Evolutionary conservation across 2,113 vertebrate species (phyloP).

Genomic region (Microtus richardsoni): DNA sequence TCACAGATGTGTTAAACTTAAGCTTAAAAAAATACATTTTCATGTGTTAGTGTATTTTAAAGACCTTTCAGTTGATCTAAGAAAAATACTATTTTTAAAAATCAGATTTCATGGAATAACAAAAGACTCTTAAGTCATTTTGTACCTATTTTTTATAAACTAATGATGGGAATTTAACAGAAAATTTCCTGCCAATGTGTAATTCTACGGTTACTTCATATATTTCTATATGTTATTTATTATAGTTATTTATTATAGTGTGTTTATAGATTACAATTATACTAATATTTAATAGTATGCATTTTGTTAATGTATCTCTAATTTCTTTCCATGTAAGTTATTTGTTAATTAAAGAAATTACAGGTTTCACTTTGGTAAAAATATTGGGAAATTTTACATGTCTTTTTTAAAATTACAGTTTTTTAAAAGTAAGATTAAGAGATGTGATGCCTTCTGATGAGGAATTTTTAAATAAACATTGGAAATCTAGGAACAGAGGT

Average conservation of each 20-base stretch:
- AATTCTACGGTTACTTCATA: slow-evolving; percentile 43
- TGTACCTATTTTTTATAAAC: slow-evolving; percentile 25
- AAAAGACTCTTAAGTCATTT: slow-evolving; percentile 43
- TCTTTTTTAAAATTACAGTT: slow-evolving; percentile 24
- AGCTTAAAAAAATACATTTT: slow-evolving; percentile 31
- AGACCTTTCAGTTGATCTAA: slow-evolving; percentile 43
- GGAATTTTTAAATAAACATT: not conserved
- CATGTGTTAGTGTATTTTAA: slow-evolving; percentile 46
- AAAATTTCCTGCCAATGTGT: slow-evolving; percentile 10
- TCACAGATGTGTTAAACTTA: slow-evolving; percentile 51
- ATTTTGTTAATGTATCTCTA: slow-evolving; percentile 39
- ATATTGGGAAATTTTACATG: slow-evolving; percentile 32
- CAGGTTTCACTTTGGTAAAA: slow-evolving; percentile 38
- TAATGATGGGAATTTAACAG: slow-evolving; percentile 38
- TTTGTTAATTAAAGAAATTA: slow-evolving; percentile 49
- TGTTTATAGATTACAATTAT: not conserved
- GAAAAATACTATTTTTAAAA: not conserved
- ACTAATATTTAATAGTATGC: slow-evolving; percentile 12
- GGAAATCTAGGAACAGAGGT: slow-evolving; percentile 14
- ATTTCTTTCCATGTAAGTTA: slow-evolving; percentile 31
- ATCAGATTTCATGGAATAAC: slow-evolving; percentile 28
- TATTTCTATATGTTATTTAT: slow-evolving; percentile 21
- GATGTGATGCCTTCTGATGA: not conserved
- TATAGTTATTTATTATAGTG: no score
- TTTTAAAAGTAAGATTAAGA: slow-evolving; percentile 34